Base-by-base conservation (phyloP, 2,113 vertebrate species). In the Aythya baeri region DNA sequence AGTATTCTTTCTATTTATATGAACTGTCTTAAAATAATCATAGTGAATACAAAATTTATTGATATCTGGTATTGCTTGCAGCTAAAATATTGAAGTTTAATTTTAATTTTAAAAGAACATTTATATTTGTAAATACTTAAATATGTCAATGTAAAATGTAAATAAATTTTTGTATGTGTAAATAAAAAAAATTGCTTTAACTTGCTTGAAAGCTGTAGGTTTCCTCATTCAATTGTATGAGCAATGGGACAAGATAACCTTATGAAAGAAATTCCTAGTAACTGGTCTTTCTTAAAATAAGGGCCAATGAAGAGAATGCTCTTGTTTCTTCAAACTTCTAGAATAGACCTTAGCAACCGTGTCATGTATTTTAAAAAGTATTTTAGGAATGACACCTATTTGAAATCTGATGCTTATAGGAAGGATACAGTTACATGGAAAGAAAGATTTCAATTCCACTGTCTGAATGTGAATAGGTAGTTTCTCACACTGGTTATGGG, bases 231-330 rank as follows among this genome's bases (percentile, higher is more conserved):
- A 86, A 80, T 8, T 41, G 2, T 26, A 9, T 14, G 8, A 82
- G 12, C 22, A 72, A 75, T 41, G 7, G 14, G 6, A 59, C 10
- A 73, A 75, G 5, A 46, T 54, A 41, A 7, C 4, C 46, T 91
- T 58, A 34, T 13, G 18, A 34, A 67, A 84, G 6, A 1, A 52
- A 34, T 54, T 70, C 4, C 13, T 18, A 50, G 14, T 57, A 67
- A 13, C 3, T 55, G 25, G 25, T 4, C 14, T 79, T 68, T 12
- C 46, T 77, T 83, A 52, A 79, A 86, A 66, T 13, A 76, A 71
- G 3, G 17, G 11, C 11, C 0, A 43, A n/a, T 41, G 63, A 63
- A 44, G 17, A 54, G 12, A 75, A 50, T 22, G 0, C 3, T 8
- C 43, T 73, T 36, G 15, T 83, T 82, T 73, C n/a, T 23, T 36